Percentiles rank a stretch among this genome's conserved stretches.
Evolutionary conservation across 2,888 invertebrate genomes (phyloP).

Genomic region (Dolichopus griseipennis): DNA sequence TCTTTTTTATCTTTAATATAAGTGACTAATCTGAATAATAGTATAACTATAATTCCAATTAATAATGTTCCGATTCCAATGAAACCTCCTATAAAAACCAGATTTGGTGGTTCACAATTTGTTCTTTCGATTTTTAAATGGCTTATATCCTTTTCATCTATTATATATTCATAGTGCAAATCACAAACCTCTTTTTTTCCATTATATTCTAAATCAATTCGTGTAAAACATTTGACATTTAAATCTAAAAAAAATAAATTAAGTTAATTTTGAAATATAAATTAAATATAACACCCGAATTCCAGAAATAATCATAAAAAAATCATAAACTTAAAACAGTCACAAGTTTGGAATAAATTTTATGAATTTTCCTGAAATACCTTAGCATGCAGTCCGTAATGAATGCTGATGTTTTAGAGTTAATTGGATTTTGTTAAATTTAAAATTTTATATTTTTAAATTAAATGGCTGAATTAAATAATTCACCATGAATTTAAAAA

Average conservation of each 20-base stretch:
- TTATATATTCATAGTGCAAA: slow-evolving; percentile 33
- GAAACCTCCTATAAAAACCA: slow-evolving; percentile 29
- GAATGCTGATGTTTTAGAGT: no score
- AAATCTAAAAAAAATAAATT: slow-evolving; percentile 22
- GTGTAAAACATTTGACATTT: slow-evolving; percentile 30
- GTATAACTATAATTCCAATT: slow-evolving; percentile 44
- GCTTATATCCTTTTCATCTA: slow-evolving; percentile 26
- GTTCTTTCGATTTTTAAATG: slow-evolving; percentile 31
- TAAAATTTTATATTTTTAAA: no score
- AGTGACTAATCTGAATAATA: slow-evolving; percentile 43
- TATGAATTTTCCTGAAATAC: no score
- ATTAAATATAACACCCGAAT: no score
- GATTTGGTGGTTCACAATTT: slow-evolving; percentile 30
- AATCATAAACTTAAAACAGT: no score
- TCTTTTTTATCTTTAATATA: slow-evolving; percentile 48
- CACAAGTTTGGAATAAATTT: no score
- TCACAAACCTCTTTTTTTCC: slow-evolving; percentile 33
- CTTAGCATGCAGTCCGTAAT: no score
- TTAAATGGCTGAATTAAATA: no score
- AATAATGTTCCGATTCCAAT: slow-evolving; percentile 46
- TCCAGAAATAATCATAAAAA: no score
- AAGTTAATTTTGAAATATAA: no score
- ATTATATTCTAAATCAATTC: slow-evolving; percentile 30
- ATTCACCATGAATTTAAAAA: no score
- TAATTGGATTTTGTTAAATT: no score